Conservation (phyloP, 2,888 invertebrate species). For the Crematogaster levior region DNA sequence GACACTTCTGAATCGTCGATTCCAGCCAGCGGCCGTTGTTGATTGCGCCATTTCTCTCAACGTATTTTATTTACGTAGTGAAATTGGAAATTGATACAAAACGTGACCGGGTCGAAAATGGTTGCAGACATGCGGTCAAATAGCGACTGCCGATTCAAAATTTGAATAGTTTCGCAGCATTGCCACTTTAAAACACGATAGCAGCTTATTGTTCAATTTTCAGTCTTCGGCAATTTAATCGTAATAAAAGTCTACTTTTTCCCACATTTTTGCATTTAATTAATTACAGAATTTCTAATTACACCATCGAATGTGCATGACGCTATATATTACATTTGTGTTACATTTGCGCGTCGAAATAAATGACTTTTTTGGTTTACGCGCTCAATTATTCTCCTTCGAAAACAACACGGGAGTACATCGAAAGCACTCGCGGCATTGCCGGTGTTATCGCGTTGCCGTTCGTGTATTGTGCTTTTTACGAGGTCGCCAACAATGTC, state of each 20-base stretch:
- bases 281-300: not conserved
- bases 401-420: not conserved
- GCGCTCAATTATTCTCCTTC: not conserved
- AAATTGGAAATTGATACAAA: conserved; percentile 46
- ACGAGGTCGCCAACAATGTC: conserved; percentile 30
- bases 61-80: conserved; percentile 37
- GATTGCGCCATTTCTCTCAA: conserved; percentile 47
- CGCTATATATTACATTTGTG: no score
- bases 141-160: not conserved
- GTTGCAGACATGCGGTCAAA: not conserved
- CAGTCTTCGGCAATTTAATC: not conserved
- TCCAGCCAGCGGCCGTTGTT: conserved; percentile 15
- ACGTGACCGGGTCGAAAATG: conserved; percentile 20
- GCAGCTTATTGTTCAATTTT: not conserved
- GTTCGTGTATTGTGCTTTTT: conserved; percentile 12
- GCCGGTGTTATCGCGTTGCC: not conserved
- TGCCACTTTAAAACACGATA: not conserved
- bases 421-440: not conserved
- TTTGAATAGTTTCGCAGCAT: conserved; percentile 2
- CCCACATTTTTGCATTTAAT: not conserved
- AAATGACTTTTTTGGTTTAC: not conserved
- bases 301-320: not conserved
- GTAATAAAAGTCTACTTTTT: not conserved
- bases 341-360: not conserved
- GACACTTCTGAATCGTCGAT: conserved; percentile 35